These are phyloP conservation scores for Drosophila triauraria DNA, from an alignment of 1,140 invertebrate species.

Conservation along the genomic window DNA sequence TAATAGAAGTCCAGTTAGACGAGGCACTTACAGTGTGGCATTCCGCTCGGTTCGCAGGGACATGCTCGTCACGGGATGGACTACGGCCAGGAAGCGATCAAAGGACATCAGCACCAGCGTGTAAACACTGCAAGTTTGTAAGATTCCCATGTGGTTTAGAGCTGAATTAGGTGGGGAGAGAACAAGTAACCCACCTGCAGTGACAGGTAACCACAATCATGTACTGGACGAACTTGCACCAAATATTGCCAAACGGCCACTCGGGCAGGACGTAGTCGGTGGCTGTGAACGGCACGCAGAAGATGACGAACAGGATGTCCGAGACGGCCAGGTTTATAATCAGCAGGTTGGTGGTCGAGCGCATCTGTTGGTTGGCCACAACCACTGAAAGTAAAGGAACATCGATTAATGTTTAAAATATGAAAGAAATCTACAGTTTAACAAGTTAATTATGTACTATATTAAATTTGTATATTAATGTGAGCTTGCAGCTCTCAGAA, in stretches of 20 bases:
- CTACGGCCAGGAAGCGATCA: slow-evolving; percentile 97
- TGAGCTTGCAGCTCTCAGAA: neutral
- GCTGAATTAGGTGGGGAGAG: too few species aligned
- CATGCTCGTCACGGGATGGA: slow-evolving; percentile 96
- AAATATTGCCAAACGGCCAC: slow-evolving; percentile 96
- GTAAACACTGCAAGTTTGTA: slow-evolving; percentile 86
- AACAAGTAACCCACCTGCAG: slow-evolving; percentile 90
- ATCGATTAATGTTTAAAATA: neutral
- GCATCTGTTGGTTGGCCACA: slow-evolving; percentile 94
- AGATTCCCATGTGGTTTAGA: too few species aligned
- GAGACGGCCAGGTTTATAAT: slow-evolving; percentile 96
- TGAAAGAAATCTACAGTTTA: neutral
- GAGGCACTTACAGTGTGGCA: slow-evolving; percentile 86
- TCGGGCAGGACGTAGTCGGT: slow-evolving; percentile 93
- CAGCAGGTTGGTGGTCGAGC: slow-evolving; percentile 96
- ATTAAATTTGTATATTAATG: neutral
- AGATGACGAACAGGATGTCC: slow-evolving; percentile 96
- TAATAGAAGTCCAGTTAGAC: neutral
- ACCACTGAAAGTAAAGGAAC: slow-evolving; percentile 90
- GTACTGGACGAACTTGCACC: slow-evolving; percentile 96
- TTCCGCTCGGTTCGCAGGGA: slow-evolving; percentile 94
- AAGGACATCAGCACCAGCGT: slow-evolving; percentile 97
- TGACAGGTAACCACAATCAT: slow-evolving; percentile 92
- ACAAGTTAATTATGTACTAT: too few species aligned
- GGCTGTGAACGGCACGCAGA: slow-evolving; percentile 90